Conservation (phyloP, 2,113 vertebrate species). For the Carollia perspicillata region DNA sequence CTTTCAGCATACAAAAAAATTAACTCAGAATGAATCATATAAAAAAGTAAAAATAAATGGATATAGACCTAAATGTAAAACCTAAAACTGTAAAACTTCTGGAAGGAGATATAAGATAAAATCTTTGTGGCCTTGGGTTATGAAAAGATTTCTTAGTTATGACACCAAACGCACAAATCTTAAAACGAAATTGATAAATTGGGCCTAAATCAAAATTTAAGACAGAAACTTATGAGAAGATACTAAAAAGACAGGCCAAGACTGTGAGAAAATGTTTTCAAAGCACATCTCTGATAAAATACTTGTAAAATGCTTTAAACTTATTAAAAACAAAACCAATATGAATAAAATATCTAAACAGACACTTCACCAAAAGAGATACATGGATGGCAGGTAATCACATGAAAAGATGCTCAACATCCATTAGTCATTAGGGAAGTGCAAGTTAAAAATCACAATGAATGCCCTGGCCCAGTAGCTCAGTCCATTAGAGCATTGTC, state of each 20-base stretch:
- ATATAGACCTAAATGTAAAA: slow-evolving; percentile 56
- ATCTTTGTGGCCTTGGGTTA: slow-evolving; percentile 33
- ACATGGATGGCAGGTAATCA: not conserved
- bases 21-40: slow-evolving; percentile 63
- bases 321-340: not conserved
- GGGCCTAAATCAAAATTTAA: not conserved
- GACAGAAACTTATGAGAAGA: not conserved
- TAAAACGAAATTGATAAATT: not conserved
- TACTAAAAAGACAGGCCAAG: not conserved
- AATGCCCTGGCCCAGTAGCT: not conserved
- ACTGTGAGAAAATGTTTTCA: slow-evolving; percentile 15
- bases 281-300: not conserved
- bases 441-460: not conserved
- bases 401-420: not conserved
- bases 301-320: not conserved
- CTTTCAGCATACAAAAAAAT: slow-evolving; percentile 67
- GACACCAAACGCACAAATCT: not conserved
- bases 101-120: slow-evolving; percentile 58
- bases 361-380: not conserved
- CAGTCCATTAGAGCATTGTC: no score
- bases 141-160: slow-evolving; percentile 29
- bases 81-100: slow-evolving; percentile 62
- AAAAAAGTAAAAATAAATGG: slow-evolving; percentile 65
- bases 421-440: not conserved
- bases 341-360: slow-evolving; percentile 5